phyloP scores from a whole-genome alignment of 2,113 vertebrate genomes.

The Chloropsis cyanopogon region DNA sequence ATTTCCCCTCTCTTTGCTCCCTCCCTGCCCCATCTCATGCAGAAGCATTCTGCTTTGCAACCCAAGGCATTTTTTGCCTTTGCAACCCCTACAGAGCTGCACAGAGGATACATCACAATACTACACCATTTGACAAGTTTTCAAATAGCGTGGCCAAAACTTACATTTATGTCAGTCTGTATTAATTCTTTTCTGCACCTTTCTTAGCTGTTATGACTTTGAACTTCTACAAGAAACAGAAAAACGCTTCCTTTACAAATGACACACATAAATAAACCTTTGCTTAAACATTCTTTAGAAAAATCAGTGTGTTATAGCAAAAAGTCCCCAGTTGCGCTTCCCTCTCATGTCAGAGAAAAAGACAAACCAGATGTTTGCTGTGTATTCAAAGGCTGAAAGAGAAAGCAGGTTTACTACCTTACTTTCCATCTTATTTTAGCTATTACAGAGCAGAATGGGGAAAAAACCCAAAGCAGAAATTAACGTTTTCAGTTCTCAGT shows the following conservation, averaged over 20 bases:
- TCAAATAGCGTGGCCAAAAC: rapidly evolving
- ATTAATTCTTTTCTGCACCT: not conserved
- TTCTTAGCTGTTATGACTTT: not conserved
- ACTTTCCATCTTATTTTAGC: not conserved
- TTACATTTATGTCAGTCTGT: not conserved
- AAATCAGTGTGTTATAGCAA: not conserved
- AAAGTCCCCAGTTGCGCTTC: not conserved
- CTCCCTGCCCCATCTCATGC: not conserved
- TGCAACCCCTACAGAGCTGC: not conserved
- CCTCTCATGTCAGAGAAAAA: not conserved
- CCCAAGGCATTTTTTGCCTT: not conserved
- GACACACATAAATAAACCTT: not conserved
- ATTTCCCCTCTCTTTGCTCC: not conserved
- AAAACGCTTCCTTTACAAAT: not conserved
- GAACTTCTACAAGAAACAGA: not conserved
- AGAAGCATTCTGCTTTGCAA: not conserved
- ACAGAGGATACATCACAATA: not conserved
- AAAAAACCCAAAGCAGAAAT: not conserved
- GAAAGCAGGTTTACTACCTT: not conserved
- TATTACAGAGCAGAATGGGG: not conserved
- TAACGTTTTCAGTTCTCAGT: not conserved
- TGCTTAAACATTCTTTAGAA: not conserved
- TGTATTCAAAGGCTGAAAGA: not conserved
- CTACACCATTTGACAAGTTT: not conserved
- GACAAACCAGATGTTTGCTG: not conserved